Evolutionary conservation across 2,888 invertebrate species (phyloP).

Genomic region (Cryptosula pallasiana): DNA sequence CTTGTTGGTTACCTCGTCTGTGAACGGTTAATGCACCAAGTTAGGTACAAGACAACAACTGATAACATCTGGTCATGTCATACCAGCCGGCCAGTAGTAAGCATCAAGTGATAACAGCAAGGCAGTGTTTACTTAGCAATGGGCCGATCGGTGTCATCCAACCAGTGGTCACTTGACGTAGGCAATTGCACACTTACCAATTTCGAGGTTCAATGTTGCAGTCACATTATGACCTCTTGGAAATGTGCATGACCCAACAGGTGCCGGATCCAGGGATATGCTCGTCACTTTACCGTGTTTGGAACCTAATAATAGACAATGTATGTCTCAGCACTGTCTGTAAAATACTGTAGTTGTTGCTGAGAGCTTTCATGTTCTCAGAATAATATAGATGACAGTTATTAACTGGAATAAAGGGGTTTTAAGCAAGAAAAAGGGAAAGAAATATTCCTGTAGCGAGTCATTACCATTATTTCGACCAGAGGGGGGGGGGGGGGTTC

Average conservation of each 20-base stretch:
- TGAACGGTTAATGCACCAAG: neutral
- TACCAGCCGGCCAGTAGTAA: neutral
- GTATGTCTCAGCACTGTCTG: too few relatives aligned
- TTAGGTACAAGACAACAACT: neutral
- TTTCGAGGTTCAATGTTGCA: neutral
- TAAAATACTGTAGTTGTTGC: too few relatives aligned
- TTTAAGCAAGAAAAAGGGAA: too few relatives aligned
- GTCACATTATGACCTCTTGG: slow-evolving; percentile 3
- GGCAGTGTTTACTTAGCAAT: neutral
- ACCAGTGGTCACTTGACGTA: neutral
- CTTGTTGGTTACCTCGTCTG: neutral
- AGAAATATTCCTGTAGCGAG: too few relatives aligned
- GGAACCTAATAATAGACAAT: neutral
- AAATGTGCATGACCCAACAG: slow-evolving; percentile 11
- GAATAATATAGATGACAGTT: too few relatives aligned
- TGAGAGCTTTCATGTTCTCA: too few relatives aligned
- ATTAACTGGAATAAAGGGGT: too few relatives aligned
- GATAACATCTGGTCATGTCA: neutral
- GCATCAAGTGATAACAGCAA: neutral
- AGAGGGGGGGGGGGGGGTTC: too few relatives aligned
- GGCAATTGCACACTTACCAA: neutral
- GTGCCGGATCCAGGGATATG: slow-evolving; percentile 3
- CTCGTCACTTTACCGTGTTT: neutral
- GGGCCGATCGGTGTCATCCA: neutral
- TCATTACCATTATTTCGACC: too few relatives aligned